A percentile compares a stretch with the other conserved stretches of the same genome.
Evolutionary conservation across 2,797 vertebrate species (phyloP).

Genomic region (Neopelma chrysocephalum): DNA sequence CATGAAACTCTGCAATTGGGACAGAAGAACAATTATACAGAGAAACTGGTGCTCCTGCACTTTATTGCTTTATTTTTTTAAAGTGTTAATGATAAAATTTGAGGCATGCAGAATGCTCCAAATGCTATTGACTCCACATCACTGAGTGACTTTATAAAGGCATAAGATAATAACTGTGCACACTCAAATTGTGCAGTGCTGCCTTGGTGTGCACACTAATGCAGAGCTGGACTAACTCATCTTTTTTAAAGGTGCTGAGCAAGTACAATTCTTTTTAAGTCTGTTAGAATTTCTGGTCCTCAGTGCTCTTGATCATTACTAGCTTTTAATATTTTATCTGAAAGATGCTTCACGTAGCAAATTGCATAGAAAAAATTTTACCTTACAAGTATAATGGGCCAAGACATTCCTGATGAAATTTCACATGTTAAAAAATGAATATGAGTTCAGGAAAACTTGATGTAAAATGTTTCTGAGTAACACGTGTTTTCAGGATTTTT

Average conservation of each 20-base stretch:
- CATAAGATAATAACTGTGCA: not conserved
- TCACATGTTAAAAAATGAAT: not conserved
- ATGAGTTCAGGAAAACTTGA: not conserved
- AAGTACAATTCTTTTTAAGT: not conserved
- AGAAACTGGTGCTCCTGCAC: not conserved
- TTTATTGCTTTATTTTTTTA: not conserved
- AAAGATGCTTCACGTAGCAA: not conserved
- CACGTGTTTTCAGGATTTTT: not conserved
- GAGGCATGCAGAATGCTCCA: not conserved
- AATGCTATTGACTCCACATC: not conserved
- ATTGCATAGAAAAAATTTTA: not conserved
- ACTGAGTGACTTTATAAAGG: not conserved
- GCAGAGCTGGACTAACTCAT: not conserved
- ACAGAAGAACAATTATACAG: not conserved
- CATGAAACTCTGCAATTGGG: not conserved
- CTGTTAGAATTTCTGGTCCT: not conserved
- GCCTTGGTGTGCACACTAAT: not conserved
- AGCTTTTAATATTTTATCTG: slow-evolving; percentile 22
- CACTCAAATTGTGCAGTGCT: not conserved
- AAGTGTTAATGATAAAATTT: not conserved
- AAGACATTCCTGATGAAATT: not conserved
- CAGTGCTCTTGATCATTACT: not conserved
- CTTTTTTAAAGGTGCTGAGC: not conserved
- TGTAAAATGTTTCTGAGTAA: not conserved
- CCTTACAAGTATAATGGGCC: not conserved